These are phyloP conservation scores for Gonocerus acuteangulatus DNA, from an alignment of 2,888 invertebrate genomes.

Conservation along the genomic window DNA sequence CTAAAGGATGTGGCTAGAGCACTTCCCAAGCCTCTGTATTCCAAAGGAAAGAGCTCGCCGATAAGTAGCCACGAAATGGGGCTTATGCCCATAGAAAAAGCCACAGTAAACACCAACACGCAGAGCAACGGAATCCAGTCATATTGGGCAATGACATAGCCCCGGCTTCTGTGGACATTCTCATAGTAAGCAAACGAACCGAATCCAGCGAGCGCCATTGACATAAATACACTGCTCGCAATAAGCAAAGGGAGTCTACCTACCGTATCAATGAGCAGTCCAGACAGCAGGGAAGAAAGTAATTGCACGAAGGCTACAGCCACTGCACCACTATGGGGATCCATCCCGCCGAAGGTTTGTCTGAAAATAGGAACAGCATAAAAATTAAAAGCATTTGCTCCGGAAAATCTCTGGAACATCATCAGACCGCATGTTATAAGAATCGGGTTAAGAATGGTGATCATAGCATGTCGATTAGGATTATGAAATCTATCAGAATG, in stretches of 20 bases:
- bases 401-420: constrained; percentile 47
- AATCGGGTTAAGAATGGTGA: constrained; percentile 57
- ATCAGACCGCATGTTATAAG: constrained; percentile 68
- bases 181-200: constrained; percentile 78
- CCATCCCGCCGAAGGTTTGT: constrained; percentile 71
- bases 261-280: constrained; percentile 72
- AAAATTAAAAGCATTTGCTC: constrained; percentile 76
- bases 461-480: constrained; percentile 34
- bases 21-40: constrained; percentile 77
- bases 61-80: constrained; percentile 80
- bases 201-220: constrained; percentile 75
- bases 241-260: constrained; percentile 76
- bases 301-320: constrained; percentile 78
- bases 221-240: constrained; percentile 76
- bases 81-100: constrained; percentile 79
- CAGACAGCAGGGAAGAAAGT: constrained; percentile 73
- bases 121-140: constrained; percentile 79
- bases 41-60: constrained; percentile 73
- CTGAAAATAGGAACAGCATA: constrained; percentile 81
- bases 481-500: constrained; percentile 36
- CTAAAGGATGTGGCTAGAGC: constrained; percentile 80
- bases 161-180: constrained; percentile 53
- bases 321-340: constrained; percentile 76
- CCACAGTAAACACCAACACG: constrained; percentile 73
- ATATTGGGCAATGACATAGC: constrained; percentile 44